These are phyloP conservation scores for Phaonia tiefii DNA, from an alignment of 2,888 invertebrate species.

Conservation along the genomic window DNA sequence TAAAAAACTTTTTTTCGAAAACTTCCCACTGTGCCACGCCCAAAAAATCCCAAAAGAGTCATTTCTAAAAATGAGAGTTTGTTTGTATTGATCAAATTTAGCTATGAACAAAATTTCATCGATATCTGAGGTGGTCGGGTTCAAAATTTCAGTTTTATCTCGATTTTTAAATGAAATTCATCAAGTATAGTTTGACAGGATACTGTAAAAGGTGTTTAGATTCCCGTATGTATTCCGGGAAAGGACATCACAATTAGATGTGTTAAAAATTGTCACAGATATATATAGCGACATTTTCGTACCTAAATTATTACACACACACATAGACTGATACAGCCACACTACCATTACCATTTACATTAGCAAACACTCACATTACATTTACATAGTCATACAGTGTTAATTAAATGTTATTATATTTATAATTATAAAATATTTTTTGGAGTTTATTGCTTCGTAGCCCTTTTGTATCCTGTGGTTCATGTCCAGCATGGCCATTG, in stretches of 20 bases:
- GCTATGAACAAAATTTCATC: no score
- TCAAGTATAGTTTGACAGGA: neutral
- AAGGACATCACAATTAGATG: conserved; percentile 6
- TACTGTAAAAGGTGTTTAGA: neutral
- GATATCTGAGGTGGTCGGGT: no score
- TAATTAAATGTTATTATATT: conserved; percentile 35
- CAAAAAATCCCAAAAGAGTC: no score
- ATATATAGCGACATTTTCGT: neutral
- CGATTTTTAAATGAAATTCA: no score
- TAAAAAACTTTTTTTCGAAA: no score
- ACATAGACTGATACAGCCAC: neutral
- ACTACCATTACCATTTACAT: neutral
- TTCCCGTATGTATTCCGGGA: no score
- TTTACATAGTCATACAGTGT: conserved; percentile 14
- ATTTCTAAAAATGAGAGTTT: no score
- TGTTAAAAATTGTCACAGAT: conserved; percentile 14
- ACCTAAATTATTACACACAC: conserved; percentile 1
- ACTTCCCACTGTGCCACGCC: no score
- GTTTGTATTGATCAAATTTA: no score
- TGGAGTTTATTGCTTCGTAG: conserved; percentile 26
- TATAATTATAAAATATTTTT: conserved; percentile 41
- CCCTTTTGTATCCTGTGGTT: neutral
- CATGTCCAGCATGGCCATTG: conserved; percentile 1
- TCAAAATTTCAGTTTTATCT: no score
- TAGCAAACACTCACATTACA: neutral